phyloP scores from a whole-genome alignment of 2,888 invertebrate species.

The Eulithis testata region DNA sequence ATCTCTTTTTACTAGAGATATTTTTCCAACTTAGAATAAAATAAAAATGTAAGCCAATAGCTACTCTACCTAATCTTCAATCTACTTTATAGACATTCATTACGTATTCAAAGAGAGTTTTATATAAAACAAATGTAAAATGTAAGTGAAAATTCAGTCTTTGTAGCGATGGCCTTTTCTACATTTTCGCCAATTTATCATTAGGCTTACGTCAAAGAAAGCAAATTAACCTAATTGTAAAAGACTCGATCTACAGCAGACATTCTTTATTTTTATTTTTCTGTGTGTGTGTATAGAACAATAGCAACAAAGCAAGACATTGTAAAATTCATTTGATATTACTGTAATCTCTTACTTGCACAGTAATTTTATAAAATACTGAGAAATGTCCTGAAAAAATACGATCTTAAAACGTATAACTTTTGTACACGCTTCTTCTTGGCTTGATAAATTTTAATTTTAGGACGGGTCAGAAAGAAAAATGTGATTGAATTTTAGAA shows the following conservation, averaged over 20 bases:
- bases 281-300: slow-evolving; percentile 8
- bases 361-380: too few relatives aligned
- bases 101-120: slow-evolving; percentile 41
- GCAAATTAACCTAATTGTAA: slow-evolving; percentile 43
- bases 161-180: slow-evolving; percentile 39
- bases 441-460: too few relatives aligned
- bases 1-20: background rate
- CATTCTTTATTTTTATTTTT: slow-evolving; percentile 23
- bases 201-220: slow-evolving; percentile 44
- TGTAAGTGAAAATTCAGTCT: slow-evolving; percentile 40
- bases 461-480: too few relatives aligned
- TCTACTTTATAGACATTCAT: slow-evolving; percentile 38
- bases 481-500: too few relatives aligned
- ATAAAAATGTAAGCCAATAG: slow-evolving; percentile 28
- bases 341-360: background rate
- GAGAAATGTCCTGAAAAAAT: too few relatives aligned
- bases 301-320: slow-evolving; percentile 1
- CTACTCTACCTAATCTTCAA: slow-evolving; percentile 36
- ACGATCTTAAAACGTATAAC: too few relatives aligned
- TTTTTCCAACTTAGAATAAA: background rate
- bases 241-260: slow-evolving; percentile 33
- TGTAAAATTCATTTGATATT: background rate
- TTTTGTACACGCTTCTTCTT: too few relatives aligned
- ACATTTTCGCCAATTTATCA: slow-evolving; percentile 43
- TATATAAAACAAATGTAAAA: slow-evolving; percentile 36